These are phyloP conservation scores for Esox masquinongy DNA, from an alignment of 2,797 vertebrate genomes.

Conservation along the genomic window DNA sequence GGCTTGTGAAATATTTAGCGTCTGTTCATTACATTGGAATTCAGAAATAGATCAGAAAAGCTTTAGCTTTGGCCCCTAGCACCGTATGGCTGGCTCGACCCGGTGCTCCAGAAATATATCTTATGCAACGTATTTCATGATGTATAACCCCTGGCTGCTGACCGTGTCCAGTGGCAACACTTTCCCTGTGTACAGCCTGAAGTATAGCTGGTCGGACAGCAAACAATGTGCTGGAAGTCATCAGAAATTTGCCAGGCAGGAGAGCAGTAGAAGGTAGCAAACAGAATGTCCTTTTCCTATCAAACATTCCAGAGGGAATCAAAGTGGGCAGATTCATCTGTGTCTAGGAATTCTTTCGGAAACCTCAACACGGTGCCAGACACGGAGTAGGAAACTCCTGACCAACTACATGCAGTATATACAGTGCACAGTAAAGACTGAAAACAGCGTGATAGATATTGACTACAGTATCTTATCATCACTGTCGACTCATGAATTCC, in stretches of 20 bases:
- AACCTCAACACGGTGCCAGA: neutral
- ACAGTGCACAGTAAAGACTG: neutral
- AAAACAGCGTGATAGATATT: neutral
- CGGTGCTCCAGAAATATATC: neutral
- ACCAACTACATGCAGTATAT: neutral
- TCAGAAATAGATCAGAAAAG: slow-evolving; percentile 4
- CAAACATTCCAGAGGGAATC: neutral
- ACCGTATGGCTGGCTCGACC: neutral
- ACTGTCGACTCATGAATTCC: neutral
- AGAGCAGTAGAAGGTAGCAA: neutral
- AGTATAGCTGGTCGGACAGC: neutral
- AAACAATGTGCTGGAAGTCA: neutral
- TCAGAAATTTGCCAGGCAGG: neutral
- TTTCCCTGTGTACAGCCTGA: neutral
- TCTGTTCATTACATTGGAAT: neutral
- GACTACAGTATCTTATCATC: neutral
- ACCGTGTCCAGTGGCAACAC: neutral
- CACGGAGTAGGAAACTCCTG: neutral
- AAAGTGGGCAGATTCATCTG: neutral
- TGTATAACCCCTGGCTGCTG: neutral
- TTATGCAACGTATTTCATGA: neutral
- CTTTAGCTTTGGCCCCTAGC: neutral
- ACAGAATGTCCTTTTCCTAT: neutral
- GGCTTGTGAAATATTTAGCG: neutral
- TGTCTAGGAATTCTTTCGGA: neutral